Percentiles rank a stretch among this genome's conserved stretches.
phyloP scores from a whole-genome alignment of 2,113 vertebrate species.

The Apteryx owenii region DNA sequence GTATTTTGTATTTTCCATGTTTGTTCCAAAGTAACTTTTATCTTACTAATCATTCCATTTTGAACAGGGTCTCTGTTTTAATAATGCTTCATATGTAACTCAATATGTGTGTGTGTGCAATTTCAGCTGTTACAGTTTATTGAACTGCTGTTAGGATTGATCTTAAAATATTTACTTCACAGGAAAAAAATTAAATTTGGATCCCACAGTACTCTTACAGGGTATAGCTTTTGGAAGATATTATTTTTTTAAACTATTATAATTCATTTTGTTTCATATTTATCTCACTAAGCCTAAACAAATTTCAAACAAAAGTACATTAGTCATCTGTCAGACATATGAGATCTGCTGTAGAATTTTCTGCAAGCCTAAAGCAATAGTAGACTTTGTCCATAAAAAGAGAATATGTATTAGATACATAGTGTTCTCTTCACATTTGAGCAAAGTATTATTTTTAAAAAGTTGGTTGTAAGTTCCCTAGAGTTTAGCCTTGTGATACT shows the following conservation, averaged over 20 bases:
- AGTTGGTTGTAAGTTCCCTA: background rate
- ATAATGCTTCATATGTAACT: constrained; percentile 50
- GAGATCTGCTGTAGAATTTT: constrained; percentile 46
- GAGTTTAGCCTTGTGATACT: background rate
- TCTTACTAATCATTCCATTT: constrained; percentile 53
- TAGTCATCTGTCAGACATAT: constrained; percentile 75
- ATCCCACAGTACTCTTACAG: constrained; percentile 60
- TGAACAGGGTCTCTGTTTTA: constrained; percentile 51
- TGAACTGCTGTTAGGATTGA: constrained; percentile 71
- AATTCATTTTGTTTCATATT: constrained; percentile 80
- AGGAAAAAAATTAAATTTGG: constrained; percentile 76
- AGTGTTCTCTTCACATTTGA: background rate
- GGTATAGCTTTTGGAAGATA: constrained; percentile 78
- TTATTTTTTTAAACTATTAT: constrained; percentile 77
- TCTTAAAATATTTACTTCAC: constrained; percentile 77
- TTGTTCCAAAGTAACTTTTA: constrained; percentile 48
- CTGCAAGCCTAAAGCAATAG: constrained; percentile 48
- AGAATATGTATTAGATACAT: background rate
- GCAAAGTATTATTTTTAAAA: background rate
- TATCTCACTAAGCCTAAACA: constrained; percentile 78
- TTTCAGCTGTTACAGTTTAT: constrained; percentile 72
- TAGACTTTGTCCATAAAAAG: constrained; percentile 8
- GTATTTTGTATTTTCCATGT: constrained; percentile 45
- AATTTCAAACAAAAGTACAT: constrained; percentile 77
- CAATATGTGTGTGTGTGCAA: constrained; percentile 43